Percentiles rank a stretch among this genome's conserved stretches.
Evolutionary conservation across 2,113 vertebrate genomes (phyloP).

Genomic region (Dendropsophus ebraccatus): DNA sequence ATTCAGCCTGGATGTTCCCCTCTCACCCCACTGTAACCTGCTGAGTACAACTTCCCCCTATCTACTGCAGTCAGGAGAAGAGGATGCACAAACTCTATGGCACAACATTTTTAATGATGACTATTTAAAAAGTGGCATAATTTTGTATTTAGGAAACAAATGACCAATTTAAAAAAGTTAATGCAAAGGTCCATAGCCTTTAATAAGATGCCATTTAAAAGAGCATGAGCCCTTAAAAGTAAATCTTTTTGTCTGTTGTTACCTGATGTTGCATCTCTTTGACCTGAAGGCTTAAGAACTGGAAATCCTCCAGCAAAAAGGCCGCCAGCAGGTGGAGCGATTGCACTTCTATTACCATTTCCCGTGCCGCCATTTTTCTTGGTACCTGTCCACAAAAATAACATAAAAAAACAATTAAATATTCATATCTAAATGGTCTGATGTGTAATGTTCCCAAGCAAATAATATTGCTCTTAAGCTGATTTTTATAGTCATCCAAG

Average conservation of each 20-base stretch:
- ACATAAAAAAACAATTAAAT: not conserved
- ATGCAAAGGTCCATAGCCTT: not conserved
- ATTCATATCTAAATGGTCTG: not conserved
- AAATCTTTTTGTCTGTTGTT: slow-evolving; percentile 52
- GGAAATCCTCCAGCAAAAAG: slow-evolving; percentile 95
- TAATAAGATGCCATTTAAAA: not conserved
- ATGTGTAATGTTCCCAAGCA: not conserved
- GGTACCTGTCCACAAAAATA: slow-evolving; percentile 70
- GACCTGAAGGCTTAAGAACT: slow-evolving; percentile 84
- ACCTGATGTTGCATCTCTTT: slow-evolving; percentile 85
- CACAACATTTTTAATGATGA: not conserved
- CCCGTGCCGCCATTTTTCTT: slow-evolving; percentile 69
- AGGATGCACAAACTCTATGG: not conserved
- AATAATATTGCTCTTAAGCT: not conserved
- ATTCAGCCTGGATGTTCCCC: no score
- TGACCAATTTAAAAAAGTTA: not conserved
- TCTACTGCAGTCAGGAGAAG: no score
- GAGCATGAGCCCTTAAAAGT: not conserved
- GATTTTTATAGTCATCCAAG: not conserved
- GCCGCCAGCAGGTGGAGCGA: slow-evolving; percentile 79
- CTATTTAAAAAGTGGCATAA: not conserved
- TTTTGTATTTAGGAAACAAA: not conserved
- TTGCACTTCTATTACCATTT: slow-evolving; percentile 66
- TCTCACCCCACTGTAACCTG: no score
- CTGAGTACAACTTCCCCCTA: no score